Conservation (phyloP, 2,113 vertebrate species). For the Hippocampus barbouri region DNA sequence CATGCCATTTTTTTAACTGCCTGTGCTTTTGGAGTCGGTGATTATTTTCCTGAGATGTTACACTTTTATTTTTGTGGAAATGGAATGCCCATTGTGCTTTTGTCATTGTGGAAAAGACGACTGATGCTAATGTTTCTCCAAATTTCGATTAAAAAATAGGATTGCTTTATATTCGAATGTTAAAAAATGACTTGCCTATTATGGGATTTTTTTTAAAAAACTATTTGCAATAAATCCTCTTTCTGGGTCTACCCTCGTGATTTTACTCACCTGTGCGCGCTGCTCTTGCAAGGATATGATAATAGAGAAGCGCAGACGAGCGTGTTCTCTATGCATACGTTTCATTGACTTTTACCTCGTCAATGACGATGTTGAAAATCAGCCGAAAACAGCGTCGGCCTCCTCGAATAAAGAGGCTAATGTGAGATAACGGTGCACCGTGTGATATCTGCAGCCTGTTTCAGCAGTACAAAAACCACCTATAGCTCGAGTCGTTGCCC, state of each 20-base stretch:
- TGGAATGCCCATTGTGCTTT: background rate
- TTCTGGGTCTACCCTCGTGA: background rate
- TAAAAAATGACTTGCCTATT: too few relatives aligned
- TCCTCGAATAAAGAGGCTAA: background rate
- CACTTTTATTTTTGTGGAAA: background rate
- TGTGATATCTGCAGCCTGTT: constrained; percentile 5
- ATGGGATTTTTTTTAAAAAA: too few relatives aligned
- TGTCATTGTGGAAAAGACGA: constrained; percentile 3
- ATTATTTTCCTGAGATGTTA: background rate
- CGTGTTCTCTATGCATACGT: constrained; percentile 20
- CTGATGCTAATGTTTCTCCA: too few relatives aligned
- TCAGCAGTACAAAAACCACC: constrained; percentile 19
- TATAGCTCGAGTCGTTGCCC: constrained; percentile 33
- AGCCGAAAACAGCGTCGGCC: background rate
- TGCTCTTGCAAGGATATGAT: constrained; percentile 32
- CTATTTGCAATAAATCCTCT: background rate
- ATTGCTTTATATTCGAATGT: too few relatives aligned
- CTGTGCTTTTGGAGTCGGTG: background rate
- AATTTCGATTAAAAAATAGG: background rate
- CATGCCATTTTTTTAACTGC: background rate
- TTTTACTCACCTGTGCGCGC: constrained; percentile 56
- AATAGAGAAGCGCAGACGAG: constrained; percentile 19
- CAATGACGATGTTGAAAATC: background rate
- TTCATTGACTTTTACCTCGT: background rate
- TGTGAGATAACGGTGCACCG: background rate